Evolutionary conservation across 2,888 invertebrate species (phyloP), one percentile per base, ranked within the genome.

Genomic region (Galerucella nymphaeae): DNA sequence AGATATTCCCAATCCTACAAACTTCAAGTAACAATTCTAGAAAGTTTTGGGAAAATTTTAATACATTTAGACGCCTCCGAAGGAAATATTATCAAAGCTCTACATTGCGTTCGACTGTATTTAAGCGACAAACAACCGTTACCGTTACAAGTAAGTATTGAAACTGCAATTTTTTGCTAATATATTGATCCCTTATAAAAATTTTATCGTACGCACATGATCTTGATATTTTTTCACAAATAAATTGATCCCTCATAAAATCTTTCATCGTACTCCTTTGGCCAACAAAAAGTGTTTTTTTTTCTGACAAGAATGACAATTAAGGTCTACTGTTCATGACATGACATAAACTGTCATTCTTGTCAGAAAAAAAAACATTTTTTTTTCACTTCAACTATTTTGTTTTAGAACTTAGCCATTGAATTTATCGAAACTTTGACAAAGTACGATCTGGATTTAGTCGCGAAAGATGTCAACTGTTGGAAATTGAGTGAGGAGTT

Each of bases 61-160:
- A 82, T 80, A 0, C 82, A 89, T 79, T 84, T 92, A 74, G 85
- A 85, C 70, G 81, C 91, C 11, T 83, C 84, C 1, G 90, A 88
- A 66, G 82, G 83, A 2, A 80, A 85, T 23, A 81, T 90, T 41
- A 83, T 85, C 73, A 82, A 76, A 41, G 84, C 90, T 18, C 85
- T 91, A 82, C 78, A 78, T 2, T 84, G 86, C 10, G 87, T 87
- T 13, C 83, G 87, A 16, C 80, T 84, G 0, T 93, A 93, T 83
- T 86, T 93, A 38, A 90, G 89, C 74, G 85, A 85, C 70, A 88
- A 88, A 71, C 93, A 93, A 82, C 91, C 93, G 16, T 86, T 87
- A 71, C 88, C 89, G 2, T 85, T 93, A 74, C 93, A 93, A 89
- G 93, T 92, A 82, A 80, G 64, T 53, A 14, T 69, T 73, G 16